Percentiles rank a stretch among this genome's conserved stretches.
These are phyloP conservation scores for Neosilurus hyrtlii DNA, from an alignment of 2,797 vertebrate genomes.

Conservation along the genomic window DNA sequence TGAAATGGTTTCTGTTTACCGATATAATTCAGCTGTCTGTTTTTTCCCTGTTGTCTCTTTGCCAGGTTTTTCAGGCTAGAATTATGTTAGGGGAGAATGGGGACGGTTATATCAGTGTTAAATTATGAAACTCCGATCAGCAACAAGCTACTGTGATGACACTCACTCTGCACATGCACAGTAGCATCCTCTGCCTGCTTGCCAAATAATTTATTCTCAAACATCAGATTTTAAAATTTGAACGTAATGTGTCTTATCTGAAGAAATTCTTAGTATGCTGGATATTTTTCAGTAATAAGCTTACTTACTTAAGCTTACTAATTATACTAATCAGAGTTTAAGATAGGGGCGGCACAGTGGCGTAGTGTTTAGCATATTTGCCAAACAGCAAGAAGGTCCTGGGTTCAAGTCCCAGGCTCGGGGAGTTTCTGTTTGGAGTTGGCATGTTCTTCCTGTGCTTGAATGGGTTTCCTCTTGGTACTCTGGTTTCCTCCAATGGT, in stretches of 20 bases:
- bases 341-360: not conserved
- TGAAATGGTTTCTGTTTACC: not conserved
- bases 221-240: not conserved
- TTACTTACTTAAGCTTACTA: not conserved
- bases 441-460: too few species aligned
- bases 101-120: not conserved
- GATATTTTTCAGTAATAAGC: not conserved
- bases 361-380: too few species aligned
- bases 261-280: not conserved
- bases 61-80: not conserved
- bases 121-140: not conserved
- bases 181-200: not conserved
- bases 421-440: too few species aligned
- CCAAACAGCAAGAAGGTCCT: too few species aligned
- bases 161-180: not conserved
- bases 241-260: not conserved
- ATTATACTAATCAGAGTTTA: not conserved
- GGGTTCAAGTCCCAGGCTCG: too few species aligned
- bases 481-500: too few species aligned
- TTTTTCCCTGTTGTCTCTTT: not conserved
- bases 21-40: not conserved
- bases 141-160: not conserved
- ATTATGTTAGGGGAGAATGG: not conserved
- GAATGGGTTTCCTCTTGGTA: too few species aligned
- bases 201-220: not conserved